Evolutionary conservation across 2,113 vertebrate genomes (phyloP), one percentile per base, ranked within the genome.

Genomic region (Barbus barbus): DNA sequence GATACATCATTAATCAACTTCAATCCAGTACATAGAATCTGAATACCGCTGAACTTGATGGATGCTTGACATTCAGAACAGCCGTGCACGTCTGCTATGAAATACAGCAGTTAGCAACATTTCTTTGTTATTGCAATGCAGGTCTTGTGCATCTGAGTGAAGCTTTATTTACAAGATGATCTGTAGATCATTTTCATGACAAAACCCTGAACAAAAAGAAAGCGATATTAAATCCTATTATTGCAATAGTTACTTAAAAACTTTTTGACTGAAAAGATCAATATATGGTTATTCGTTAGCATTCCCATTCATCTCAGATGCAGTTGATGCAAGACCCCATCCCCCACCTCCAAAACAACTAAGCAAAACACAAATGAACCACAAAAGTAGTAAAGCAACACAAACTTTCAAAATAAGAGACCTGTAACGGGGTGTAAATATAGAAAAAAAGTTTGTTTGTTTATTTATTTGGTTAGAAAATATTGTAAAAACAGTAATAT

Each of bases 1-100:
- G 92, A 90, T 86, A 87, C 91, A 89, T 92, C 93, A 93, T 95
- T 92, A 89, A 93, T 95, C 94, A 95, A 89, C 93, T 92, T 93
- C 91, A 90, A 12, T 85, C 87, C 72, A 9, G 84, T 89, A 92
- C 88, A 90, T 82, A 89, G 86, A 89, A 88, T 89, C 89, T 92
- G 92, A 92, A 86, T 90, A 90, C 85, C 79, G 85, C 60, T 84
- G 31, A 84, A 84, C 87, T 90, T 89, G 83, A 90, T 89, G 86
- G 88, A 89, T 85, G 88, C 84, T 88, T 88, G 88, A 87, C 85
- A 84, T 91, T 88, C 88, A 89, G 89, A 89, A 78, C 86, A 90
- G 87, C 90, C 87, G 87, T 88, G 88, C 74, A 26, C 41, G 56
- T 78, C 24, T 26, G 38, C 48, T 12, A 11, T 51, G 46, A 69